Evolutionary conservation across 2,888 invertebrate species (phyloP).

Genomic region (Agrochola litura): DNA sequence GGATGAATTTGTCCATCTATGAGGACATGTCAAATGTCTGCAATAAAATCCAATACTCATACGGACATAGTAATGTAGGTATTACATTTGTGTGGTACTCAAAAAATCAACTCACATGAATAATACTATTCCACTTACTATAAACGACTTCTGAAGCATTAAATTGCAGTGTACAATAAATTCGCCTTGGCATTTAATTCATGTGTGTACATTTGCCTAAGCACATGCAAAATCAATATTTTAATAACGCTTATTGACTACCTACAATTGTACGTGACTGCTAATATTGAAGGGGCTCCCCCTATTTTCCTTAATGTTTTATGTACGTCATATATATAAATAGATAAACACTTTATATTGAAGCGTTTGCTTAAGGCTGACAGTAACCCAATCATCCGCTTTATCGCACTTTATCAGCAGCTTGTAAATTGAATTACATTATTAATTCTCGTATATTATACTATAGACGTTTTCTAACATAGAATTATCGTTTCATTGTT

Average conservation of each 20-base stretch:
- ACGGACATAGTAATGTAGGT: background rate
- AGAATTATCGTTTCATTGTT: background rate
- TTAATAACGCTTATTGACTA: constrained; percentile 20
- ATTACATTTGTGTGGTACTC: background rate
- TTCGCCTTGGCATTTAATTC: constrained; percentile 38
- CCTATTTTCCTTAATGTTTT: constrained; percentile 41
- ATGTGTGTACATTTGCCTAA: constrained; percentile 19
- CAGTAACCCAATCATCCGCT: constrained; percentile 32
- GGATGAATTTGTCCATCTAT: background rate
- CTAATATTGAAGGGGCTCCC: constrained; percentile 38
- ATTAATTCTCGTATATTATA: constrained; percentile 4
- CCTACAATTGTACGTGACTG: background rate
- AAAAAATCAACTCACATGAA: too few species aligned
- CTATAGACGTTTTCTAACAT: constrained; percentile 10
- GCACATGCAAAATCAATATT: constrained; percentile 43
- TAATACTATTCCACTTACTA: background rate
- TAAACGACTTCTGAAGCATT: constrained; percentile 17
- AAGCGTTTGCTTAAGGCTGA: constrained; percentile 16
- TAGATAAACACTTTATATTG: constrained; percentile 25
- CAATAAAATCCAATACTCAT: background rate
- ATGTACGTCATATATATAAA: constrained; percentile 34
- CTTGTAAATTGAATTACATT: constrained; percentile 28
- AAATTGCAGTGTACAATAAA: background rate
- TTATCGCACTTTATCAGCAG: constrained; percentile 28
- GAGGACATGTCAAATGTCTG: background rate